phyloP scores from a whole-genome alignment of 2,888 invertebrate species.

The Brenthis ino region DNA sequence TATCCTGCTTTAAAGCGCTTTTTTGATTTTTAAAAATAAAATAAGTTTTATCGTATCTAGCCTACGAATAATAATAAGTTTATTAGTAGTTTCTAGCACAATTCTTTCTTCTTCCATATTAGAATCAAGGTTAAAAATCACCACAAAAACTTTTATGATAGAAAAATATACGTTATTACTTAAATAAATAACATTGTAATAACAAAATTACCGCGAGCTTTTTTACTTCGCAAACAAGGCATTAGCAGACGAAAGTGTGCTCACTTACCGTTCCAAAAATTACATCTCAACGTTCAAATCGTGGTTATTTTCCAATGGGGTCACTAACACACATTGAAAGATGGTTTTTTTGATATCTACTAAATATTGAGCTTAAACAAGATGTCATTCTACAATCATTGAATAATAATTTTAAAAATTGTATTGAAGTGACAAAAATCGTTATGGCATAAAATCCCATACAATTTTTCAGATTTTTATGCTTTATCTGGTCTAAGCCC shows the following conservation, averaged over 20 bases:
- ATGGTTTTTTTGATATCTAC: background rate
- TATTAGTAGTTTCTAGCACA: no score
- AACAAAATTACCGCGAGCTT: constrained; percentile 14
- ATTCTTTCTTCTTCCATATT: background rate
- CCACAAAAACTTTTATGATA: constrained; percentile 3
- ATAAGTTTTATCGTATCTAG: no score
- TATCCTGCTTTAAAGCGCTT: no score
- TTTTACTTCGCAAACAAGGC: constrained; percentile 15
- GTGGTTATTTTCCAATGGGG: constrained; percentile 25
- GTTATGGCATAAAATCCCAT: no score
- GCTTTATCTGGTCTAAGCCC: no score
- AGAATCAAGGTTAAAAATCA: background rate
- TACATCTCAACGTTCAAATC: constrained; percentile 15
- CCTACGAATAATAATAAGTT: no score
- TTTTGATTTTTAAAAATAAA: no score
- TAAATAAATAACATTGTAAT: constrained; percentile 24
- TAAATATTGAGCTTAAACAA: no score
- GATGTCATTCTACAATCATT: no score
- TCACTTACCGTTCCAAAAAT: constrained; percentile 25
- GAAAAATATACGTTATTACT: constrained; percentile 20
- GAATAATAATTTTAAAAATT: no score
- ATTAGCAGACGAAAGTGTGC: constrained; percentile 22
- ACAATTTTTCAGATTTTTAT: no score
- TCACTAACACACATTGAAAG: constrained; percentile 20
- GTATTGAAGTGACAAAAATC: no score